Base-by-base conservation (phyloP, 1,140 invertebrate genomes). In the Druon quercuslanigerum region DNA sequence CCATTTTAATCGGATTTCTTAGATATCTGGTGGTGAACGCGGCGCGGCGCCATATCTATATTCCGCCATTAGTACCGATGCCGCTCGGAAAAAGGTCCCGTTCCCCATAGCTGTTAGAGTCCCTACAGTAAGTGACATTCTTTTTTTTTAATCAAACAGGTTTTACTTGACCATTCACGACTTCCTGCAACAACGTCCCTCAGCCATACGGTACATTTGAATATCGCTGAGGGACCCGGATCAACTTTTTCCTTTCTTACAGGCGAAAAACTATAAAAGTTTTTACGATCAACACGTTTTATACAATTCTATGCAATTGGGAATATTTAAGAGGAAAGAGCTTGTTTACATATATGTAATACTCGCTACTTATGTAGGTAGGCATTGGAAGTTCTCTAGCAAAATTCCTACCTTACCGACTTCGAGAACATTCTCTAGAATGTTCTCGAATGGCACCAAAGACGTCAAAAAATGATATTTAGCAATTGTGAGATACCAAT, bases 1-100 rank as follows among this genome's bases (percentile, higher is more conserved):
- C 75, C 76, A 75, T 71, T 77, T 75, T 81, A 80, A 79, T 74
- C 75, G 60, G 72, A 72, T 78, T 83, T 78, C 75, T 83, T 81
- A 17, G 51, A 74, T 56, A 57, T 66, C 70, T 74, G 13, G 33
- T 33, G 16, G 52, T 8, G 50, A 73, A 54, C 72, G 46, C 75
- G 74, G 70, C 72, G 46, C 75, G 74, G 70, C 73, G 76, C 73
- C 79, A 78, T 75, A 78, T 81, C 79, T 79, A 79, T 76, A 79
- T 81, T 78, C 66, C 57, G 20, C 56, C 76, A 74, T 79, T 79
- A 78, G 76, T 74, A 71, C 46, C 50, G 50, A 73, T 70, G 72
- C 76, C 57, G 50, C 71, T 72, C 52, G 56, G 9, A 33, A 66
- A 66, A 66, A 66, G 57, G 57, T 66, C 25, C 57, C 52, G 52